These are phyloP conservation scores for Tetramorium parvispinum DNA, from an alignment of 1,140 invertebrate genomes.

Conservation along the genomic window DNA sequence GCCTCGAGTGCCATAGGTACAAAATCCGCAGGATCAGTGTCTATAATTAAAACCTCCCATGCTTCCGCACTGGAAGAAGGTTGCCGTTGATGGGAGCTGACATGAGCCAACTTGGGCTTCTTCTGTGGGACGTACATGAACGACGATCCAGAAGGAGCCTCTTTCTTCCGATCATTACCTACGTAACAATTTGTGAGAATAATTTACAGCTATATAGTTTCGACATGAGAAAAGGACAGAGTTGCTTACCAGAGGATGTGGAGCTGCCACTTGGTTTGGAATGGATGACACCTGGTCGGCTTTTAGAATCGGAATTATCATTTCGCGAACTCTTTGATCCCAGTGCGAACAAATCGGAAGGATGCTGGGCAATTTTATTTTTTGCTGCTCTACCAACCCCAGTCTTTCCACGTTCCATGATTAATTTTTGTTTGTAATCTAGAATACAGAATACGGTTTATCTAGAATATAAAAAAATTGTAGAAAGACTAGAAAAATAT, in stretches of 20 bases:
- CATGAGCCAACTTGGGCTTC: constrained; percentile 83
- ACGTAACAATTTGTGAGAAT: constrained; percentile 47
- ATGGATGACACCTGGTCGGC: constrained; percentile 83
- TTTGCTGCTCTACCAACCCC: constrained; percentile 86
- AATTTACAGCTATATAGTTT: constrained; percentile 2
- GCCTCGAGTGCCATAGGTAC: constrained; percentile 87
- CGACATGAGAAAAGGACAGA: constrained; percentile 6
- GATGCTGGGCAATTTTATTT: constrained; percentile 88
- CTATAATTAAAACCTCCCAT: constrained; percentile 87
- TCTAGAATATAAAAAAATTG: background rate
- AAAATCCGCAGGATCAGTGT: constrained; percentile 88
- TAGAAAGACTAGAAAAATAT: background rate
- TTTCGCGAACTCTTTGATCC: constrained; percentile 86
- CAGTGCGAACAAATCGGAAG: constrained; percentile 88
- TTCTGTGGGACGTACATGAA: constrained; percentile 80
- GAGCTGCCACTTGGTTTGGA: constrained; percentile 84
- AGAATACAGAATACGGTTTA: too few relatives aligned
- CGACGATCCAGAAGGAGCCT: constrained; percentile 83
- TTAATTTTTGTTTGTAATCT: too few relatives aligned
- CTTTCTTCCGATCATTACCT: constrained; percentile 86
- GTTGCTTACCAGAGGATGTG: constrained; percentile 80
- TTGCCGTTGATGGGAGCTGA: constrained; percentile 75
- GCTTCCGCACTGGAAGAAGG: constrained; percentile 84
- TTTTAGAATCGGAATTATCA: constrained; percentile 86
- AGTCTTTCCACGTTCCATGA: constrained; percentile 87